These are phyloP conservation scores for Polyommatus iphigenia DNA, from an alignment of 2,888 invertebrate species.

Conservation along the genomic window DNA sequence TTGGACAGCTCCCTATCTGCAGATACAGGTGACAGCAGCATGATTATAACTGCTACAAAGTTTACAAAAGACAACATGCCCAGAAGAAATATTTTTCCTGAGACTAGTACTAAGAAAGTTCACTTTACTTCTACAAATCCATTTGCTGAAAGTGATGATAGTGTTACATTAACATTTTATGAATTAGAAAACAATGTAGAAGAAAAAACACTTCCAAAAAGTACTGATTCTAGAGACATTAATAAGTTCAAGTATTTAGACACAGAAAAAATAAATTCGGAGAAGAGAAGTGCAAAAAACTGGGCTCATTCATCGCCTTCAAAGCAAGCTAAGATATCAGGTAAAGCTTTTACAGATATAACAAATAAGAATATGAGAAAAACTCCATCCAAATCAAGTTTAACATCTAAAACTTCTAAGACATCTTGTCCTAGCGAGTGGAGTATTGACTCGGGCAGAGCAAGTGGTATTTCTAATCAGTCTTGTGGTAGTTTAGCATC, in stretches of 20 bases:
- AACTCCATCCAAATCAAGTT: constrained; percentile 68
- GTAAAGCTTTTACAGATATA: constrained; percentile 59
- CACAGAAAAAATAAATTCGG: constrained; percentile 59
- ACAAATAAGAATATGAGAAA: constrained; percentile 61
- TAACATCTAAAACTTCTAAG: constrained; percentile 61
- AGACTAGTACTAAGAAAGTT: constrained; percentile 65
- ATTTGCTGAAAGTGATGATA: constrained; percentile 74
- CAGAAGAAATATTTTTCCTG: constrained; percentile 67
- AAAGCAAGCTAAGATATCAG: constrained; percentile 62
- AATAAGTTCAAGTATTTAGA: constrained; percentile 73
- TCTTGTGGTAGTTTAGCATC: constrained; percentile 49
- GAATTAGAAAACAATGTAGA: constrained; percentile 63
- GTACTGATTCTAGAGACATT: constrained; percentile 56
- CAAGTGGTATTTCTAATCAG: constrained; percentile 54
- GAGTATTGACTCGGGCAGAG: constrained; percentile 58
- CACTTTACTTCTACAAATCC: constrained; percentile 72
- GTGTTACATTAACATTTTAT: constrained; percentile 73
- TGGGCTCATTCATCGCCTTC: constrained; percentile 69
- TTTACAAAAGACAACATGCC: constrained; percentile 72
- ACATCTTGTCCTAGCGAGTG: constrained; percentile 60
- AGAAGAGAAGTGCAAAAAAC: constrained; percentile 60
- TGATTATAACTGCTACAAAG: constrained; percentile 77
- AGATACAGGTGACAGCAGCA: constrained; percentile 77
- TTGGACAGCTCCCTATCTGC: constrained; percentile 81
- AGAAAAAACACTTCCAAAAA: constrained; percentile 52